phyloP scores from a whole-genome alignment of 2,113 vertebrate species.

The Sinosuthora webbiana region DNA sequence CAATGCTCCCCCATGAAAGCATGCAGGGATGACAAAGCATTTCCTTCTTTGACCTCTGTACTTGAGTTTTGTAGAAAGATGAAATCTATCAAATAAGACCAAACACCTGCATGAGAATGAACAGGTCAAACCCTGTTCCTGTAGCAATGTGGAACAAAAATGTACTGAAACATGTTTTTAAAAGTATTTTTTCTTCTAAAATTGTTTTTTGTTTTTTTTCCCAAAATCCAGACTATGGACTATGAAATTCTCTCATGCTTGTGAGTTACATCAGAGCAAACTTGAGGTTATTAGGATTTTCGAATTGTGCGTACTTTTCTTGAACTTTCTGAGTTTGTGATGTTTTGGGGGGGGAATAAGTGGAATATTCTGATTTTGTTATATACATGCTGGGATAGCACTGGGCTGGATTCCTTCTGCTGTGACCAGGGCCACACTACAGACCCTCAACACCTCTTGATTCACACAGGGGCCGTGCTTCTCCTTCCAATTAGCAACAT shows the following conservation, averaged over 20 bases:
- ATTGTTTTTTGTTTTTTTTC: neutral
- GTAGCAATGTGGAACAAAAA: neutral
- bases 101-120: neutral
- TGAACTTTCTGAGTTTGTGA: neutral
- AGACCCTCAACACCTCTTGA: neutral
- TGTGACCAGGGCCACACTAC: neutral
- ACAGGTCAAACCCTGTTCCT: neutral
- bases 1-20: conserved; percentile 32
- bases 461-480: neutral
- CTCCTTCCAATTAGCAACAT: neutral
- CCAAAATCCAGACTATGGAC: neutral
- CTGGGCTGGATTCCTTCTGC: neutral
- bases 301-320: neutral
- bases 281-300: neutral
- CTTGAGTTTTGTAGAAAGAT: neutral
- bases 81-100: neutral
- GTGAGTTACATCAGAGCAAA: neutral
- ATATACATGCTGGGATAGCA: neutral
- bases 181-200: neutral
- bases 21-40: conserved; percentile 39
- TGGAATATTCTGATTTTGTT: neutral
- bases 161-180: neutral
- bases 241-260: neutral
- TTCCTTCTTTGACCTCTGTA: conserved; percentile 43
- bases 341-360: neutral